Base-by-base conservation (phyloP, 2,888 invertebrate species). In the Formica aserva region DNA sequence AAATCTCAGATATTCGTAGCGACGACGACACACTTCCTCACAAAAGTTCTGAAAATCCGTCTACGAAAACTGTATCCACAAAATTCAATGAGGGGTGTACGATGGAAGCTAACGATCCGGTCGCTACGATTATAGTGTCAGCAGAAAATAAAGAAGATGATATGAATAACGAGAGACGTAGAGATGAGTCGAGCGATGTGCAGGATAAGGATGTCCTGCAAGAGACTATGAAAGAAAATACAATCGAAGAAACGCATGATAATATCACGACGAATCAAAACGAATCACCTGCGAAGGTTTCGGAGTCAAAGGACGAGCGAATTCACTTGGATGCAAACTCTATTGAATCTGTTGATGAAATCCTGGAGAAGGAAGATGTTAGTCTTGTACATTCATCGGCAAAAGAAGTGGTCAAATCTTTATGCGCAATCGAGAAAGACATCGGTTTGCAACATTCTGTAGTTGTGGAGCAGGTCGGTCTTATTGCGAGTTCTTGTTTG, bases 1-100 rank as follows among this genome's bases (percentile, higher is more conserved):
- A 71, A 4, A 71, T 80, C 60, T 48, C 71, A 45, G 78, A 80
- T 13, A 71, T 80, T 13, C 78, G 13, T 11, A 80, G 71, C 71
- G 71, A 71, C n/a, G 60, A 22, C 0, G 35, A 57, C 4, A 18
- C 8, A n/a, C 29, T n/a, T 26, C 18, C 18, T 6, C 0, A 0
- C 5, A 41, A 15, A 13, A 71, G 22, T 45, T 35, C 38, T 6
- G 32, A 26, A 5, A 18, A 45, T 69, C 41, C 52, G 15, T 57
- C 67, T 11, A 2, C 60, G 18, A 71, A n/a, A 13, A 62, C 26
- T 3, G 5, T 8, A 15, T 66, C 52, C 8, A 35, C 29, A 11
- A n/a, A 13, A 55, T 66, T 38, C 9, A 35, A 13, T 2, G 38
- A 4, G 5, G 15, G 3, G 0, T 29, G 32, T 15, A 38, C n/a